These are phyloP conservation scores for Macrosteles quadrilineatus DNA, from an alignment of 1,140 invertebrate genomes.

Conservation along the genomic window DNA sequence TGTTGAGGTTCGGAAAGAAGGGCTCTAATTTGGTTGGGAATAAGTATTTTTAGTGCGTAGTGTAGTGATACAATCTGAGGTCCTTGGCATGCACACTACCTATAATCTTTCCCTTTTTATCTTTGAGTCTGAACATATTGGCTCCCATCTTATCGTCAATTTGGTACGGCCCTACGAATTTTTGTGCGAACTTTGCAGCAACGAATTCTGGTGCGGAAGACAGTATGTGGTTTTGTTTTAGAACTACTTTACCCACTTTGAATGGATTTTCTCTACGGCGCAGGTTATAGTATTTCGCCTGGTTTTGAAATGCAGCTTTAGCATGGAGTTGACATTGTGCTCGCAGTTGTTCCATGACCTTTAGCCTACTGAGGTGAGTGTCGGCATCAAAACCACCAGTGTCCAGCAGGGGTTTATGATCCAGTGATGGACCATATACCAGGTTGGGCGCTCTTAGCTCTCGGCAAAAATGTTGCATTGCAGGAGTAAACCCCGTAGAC, in stretches of 20 bases:
- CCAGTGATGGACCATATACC: slow-evolving; percentile 34
- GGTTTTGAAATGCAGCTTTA: no score
- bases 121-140: not conserved
- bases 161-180: not conserved
- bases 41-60: no score
- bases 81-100: not conserved
- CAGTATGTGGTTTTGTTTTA: not conserved
- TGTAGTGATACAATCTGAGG: not conserved
- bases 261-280: not conserved
- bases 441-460: no score
- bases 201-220: not conserved
- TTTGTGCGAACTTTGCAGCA: not conserved
- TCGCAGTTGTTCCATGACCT: no score
- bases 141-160: not conserved
- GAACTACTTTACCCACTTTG: not conserved
- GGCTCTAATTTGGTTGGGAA: no score
- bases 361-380: no score
- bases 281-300: no score
- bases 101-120: not conserved
- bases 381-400: no score
- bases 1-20: no score
- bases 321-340: no score
- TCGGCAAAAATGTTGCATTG: slow-evolving; percentile 48
- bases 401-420: not conserved
- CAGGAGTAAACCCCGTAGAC: slow-evolving; percentile 48